These are phyloP conservation scores for Arizona elegans DNA, from an alignment of 2,113 vertebrate genomes.

Conservation along the genomic window DNA sequence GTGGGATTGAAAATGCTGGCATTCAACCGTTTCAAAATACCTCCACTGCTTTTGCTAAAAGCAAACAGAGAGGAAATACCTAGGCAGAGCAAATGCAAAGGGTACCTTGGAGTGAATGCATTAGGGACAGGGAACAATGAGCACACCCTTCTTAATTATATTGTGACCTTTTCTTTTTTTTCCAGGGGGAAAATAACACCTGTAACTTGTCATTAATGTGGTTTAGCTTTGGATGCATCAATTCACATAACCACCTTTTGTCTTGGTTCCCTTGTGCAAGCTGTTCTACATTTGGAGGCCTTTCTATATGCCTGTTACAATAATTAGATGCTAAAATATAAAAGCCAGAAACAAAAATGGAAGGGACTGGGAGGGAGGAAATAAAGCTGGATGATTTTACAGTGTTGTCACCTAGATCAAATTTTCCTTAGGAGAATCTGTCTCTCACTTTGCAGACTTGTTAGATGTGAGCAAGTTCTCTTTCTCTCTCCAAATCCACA, in stretches of 20 bases:
- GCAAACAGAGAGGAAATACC: not conserved
- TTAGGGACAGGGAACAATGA: constrained; percentile 22
- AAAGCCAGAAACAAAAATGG: constrained; percentile 33
- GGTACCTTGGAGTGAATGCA: not conserved
- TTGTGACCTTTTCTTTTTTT: constrained; percentile 50
- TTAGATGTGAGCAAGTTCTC: not conserved
- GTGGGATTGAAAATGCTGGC: constrained; percentile 13
- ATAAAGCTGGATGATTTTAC: constrained; percentile 36
- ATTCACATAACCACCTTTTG: constrained; percentile 46
- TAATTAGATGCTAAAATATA: constrained; percentile 60
- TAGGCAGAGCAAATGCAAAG: constrained; percentile 25
- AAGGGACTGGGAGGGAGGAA: not conserved
- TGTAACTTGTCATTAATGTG: constrained; percentile 55
- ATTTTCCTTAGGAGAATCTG: constrained; percentile 21
- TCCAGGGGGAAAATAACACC: constrained; percentile 45
- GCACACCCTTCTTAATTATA: constrained; percentile 46
- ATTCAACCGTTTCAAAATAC: constrained; percentile 11
- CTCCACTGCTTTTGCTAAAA: constrained; percentile 15
- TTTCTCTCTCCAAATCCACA: not conserved
- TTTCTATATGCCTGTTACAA: constrained; percentile 52
- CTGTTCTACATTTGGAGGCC: constrained; percentile 48
- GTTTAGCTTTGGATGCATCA: constrained; percentile 41
- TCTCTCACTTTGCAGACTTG: constrained; percentile 6
- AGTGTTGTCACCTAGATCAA: constrained; percentile 40
- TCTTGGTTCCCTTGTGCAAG: constrained; percentile 47